Conservation (phyloP, 1,140 invertebrate species). For the Penaeus indicus region DNA sequence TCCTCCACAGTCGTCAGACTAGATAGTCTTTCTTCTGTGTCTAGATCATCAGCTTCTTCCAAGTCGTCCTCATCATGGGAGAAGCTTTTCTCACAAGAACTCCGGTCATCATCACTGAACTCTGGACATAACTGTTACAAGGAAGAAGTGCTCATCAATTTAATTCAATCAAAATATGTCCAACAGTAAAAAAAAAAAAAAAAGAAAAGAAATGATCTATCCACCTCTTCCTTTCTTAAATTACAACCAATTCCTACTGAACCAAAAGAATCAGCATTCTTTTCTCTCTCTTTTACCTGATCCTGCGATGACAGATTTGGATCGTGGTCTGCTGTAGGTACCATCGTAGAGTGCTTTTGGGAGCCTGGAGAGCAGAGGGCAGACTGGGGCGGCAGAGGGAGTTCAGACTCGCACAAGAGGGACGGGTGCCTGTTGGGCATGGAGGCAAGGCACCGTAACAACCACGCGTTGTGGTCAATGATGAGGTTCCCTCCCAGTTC, state of each 20-base stretch:
- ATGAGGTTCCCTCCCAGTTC: conserved; percentile 88
- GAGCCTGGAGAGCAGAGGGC: conserved; percentile 2
- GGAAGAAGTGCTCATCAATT: neutral
- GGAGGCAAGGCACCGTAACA: conserved; percentile 80
- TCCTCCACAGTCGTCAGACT: conserved; percentile 52
- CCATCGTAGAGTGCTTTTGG: conserved; percentile 16
- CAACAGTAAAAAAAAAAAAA: neutral
- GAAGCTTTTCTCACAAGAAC: conserved; percentile 55
- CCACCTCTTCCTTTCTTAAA: no score
- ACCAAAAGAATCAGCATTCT: no score
- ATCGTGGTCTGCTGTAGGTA: conserved; percentile 45
- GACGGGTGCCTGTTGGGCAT: conserved; percentile 74
- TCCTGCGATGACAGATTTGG: conserved; percentile 5
- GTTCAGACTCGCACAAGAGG: conserved; percentile 56
- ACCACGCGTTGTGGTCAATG: conserved; percentile 91
- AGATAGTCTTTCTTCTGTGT: conserved; percentile 33
- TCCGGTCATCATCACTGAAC: conserved; percentile 56
- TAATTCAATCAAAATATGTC: no score
- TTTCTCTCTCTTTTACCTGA: no score
- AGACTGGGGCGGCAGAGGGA: conserved; percentile 29
- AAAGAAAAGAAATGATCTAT: no score
- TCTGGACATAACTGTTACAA: conserved; percentile 20
- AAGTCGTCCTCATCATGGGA: conserved; percentile 59
- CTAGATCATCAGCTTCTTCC: conserved; percentile 35
- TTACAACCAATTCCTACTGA: no score